A percentile compares a stretch with the other conserved stretches of the same genome.
These are phyloP conservation scores for Xanthorhoe spadicearia DNA, from an alignment of 2,888 invertebrate genomes.

Conservation along the genomic window DNA sequence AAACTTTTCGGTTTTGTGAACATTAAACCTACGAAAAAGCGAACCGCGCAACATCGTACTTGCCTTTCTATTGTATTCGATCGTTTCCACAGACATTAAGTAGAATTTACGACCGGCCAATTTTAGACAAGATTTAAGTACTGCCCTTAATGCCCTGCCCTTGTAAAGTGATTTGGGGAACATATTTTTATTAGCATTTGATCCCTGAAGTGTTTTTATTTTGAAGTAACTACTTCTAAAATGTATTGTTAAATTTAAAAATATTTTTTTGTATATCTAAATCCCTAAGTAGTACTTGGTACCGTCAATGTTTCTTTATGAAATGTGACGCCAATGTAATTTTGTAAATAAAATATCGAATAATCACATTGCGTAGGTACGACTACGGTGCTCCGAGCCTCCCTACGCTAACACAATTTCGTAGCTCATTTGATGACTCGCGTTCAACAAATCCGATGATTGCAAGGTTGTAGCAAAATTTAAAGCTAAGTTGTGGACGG, in stretches of 20 bases:
- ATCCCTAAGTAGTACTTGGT: background rate
- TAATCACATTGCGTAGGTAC: conserved; percentile 5
- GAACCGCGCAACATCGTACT: conserved; percentile 48
- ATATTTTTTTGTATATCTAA: background rate
- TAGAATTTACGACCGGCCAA: conserved; percentile 65
- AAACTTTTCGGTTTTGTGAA: conserved; percentile 57
- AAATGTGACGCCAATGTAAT: background rate
- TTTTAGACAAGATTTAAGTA: conserved; percentile 70
- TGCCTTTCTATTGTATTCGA: conserved; percentile 57
- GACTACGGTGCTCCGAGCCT: conserved; percentile 2
- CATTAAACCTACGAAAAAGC: conserved; percentile 56
- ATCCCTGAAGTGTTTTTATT: conserved; percentile 22
- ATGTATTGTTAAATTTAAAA: too few species aligned
- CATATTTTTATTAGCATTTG: conserved; percentile 50
- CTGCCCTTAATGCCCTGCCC: conserved; percentile 57
- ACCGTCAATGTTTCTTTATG: background rate
- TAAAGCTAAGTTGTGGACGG: conserved; percentile 46
- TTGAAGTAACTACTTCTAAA: background rate
- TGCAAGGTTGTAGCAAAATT: conserved; percentile 38
- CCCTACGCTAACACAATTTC: conserved; percentile 25
- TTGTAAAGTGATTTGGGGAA: conserved; percentile 49
- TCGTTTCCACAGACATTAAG: conserved; percentile 68
- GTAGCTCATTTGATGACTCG: conserved; percentile 33
- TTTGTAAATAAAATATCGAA: conserved; percentile 8
- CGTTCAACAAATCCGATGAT: conserved; percentile 28